Evolutionary conservation across 2,888 invertebrate genomes (phyloP), one percentile per base, ranked within the genome.

Genomic region (Caenorhabditis imperialis): DNA sequence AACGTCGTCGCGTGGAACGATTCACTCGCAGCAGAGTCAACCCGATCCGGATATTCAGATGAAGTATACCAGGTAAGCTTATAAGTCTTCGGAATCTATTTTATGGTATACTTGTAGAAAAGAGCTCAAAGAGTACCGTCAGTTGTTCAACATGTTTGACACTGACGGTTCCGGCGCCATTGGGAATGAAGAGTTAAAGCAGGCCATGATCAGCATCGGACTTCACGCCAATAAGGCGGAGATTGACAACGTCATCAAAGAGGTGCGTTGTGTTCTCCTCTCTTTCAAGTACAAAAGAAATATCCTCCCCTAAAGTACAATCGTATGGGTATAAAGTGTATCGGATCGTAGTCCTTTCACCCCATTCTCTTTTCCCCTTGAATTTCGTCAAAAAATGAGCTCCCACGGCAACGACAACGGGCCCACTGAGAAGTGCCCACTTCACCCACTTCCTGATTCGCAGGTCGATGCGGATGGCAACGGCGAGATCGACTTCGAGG

Each of bases 401-500:
- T 30, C 6, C 30, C 27, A 35, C 2, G 12, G 7, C n/a, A 25
- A 30, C n/a, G n/a, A n/a, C n/a, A n/a, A n/a, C n/a, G n/a, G n/a
- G 12, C 27, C 23, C 14, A 0, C 10, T 30, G 30, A 30, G 14
- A 25, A 25, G 18, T 22, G 8, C 1, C 20, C 7, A 48, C 25
- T n/a, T 47, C 45, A 5, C 27, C 50, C 16, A 20, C 30, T 12
- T 30, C 18, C 18, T 51, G 53, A 33, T 35, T 7, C 27, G 48
- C 54, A 86, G 86, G 85, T 88, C 6, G 87, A 88, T 58, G 86
- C 86, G 7, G 87, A 88, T 72, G 87, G 87, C 0, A 88, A 88
- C 44, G 87, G 87, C 2, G 88, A 88, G 61, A 88, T 88, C 45
- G 88, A 88, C 57, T 88, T 88, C 58, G 85, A 84, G n/a, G 88